Percentiles rank a stretch among this genome's conserved stretches.
phyloP scores from a whole-genome alignment of 2,888 invertebrate species.

The Macaria liturata region DNA sequence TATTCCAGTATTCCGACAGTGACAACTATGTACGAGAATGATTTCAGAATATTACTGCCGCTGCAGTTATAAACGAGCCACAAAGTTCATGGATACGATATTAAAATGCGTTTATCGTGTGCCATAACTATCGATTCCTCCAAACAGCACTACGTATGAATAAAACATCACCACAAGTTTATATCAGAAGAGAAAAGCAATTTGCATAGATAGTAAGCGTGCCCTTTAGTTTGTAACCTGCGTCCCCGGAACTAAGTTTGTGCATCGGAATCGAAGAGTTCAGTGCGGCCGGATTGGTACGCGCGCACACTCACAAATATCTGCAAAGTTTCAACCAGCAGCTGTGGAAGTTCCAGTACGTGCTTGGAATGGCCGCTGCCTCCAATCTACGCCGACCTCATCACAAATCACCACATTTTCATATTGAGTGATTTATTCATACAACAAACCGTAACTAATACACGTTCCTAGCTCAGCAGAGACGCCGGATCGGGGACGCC shows the following conservation, averaged over 20 bases:
- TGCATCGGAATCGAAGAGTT: constrained; percentile 41
- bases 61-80: background rate
- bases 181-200: constrained; percentile 40
- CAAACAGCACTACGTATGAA: constrained; percentile 38
- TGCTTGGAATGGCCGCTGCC: constrained; percentile 39
- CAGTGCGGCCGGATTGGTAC: constrained; percentile 28
- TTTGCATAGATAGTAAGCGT: constrained; percentile 47
- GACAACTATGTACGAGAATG: no score
- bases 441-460: constrained; percentile 26
- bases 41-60: no score
- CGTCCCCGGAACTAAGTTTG: constrained; percentile 39
- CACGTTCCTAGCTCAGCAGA: constrained; percentile 33
- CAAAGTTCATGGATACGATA: constrained; percentile 4
- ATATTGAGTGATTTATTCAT: constrained; percentile 55
- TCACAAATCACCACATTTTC: constrained; percentile 57
- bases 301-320: constrained; percentile 44
- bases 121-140: constrained; percentile 29
- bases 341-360: constrained; percentile 43
- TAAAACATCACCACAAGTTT: constrained; percentile 42
- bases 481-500: constrained; percentile 31
- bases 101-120: constrained; percentile 13
- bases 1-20: no score
- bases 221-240: constrained; percentile 45
- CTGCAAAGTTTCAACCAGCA: constrained; percentile 40
- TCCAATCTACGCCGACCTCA: constrained; percentile 33